phyloP scores from a whole-genome alignment of 2,113 vertebrate species.

The Apteryx mantelli region DNA sequence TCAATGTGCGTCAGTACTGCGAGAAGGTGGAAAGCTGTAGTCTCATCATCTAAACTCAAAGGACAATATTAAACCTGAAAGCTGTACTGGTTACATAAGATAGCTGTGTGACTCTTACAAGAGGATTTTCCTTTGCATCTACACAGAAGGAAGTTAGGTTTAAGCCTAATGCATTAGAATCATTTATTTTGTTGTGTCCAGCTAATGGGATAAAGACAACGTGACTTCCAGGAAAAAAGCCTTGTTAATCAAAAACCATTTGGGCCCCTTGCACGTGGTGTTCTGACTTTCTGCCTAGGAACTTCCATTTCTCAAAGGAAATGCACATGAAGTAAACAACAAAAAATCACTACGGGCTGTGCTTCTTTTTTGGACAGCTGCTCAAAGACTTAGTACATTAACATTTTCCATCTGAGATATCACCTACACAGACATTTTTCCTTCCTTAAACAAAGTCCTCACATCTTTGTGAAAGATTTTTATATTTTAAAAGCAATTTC shows the following conservation, averaged over 20 bases:
- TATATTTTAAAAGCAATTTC: neutral
- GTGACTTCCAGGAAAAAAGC: conserved; percentile 59
- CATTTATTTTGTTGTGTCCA: conserved; percentile 52
- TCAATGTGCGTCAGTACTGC: neutral
- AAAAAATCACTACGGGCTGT: neutral
- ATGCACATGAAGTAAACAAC: neutral
- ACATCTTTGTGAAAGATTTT: neutral
- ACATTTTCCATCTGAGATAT: neutral
- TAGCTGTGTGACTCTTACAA: neutral
- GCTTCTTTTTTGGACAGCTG: neutral
- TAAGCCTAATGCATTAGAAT: conserved; percentile 23
- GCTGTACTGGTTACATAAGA: neutral
- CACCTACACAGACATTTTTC: neutral
- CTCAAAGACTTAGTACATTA: neutral
- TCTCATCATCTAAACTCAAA: neutral
- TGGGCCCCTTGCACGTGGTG: conserved; percentile 4
- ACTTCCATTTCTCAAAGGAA: conserved; percentile 47
- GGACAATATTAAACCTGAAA: neutral
- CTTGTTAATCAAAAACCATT: conserved; percentile 67
- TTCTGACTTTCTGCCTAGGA: conserved; percentile 31
- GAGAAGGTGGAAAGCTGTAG: neutral
- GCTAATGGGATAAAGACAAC: conserved; percentile 63
- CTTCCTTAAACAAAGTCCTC: neutral
- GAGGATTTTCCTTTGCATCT: neutral
- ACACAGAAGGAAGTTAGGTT: neutral